phyloP scores from a whole-genome alignment of 2,797 vertebrate genomes.

The Apogon talboti region DNA sequence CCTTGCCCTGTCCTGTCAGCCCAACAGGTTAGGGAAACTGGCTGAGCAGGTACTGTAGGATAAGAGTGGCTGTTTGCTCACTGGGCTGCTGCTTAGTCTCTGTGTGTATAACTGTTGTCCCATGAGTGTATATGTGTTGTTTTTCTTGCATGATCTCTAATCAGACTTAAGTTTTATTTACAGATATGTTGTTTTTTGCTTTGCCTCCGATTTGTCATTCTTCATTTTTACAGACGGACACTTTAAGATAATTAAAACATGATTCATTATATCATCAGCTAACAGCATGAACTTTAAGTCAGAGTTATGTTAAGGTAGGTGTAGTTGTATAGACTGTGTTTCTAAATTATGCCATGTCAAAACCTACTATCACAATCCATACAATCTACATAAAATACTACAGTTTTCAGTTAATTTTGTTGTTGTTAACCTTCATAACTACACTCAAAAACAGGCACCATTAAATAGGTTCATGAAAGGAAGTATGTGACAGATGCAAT shows the following conservation, averaged over 20 bases:
- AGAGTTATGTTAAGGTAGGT: background rate
- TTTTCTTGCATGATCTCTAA: constrained; percentile 67
- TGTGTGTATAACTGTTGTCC: constrained; percentile 33
- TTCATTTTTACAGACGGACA: constrained; percentile 25
- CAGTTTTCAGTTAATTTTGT: too few species aligned
- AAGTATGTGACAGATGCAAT: background rate
- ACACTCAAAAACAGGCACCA: background rate
- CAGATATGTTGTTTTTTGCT: constrained; percentile 30
- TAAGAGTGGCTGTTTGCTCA: constrained; percentile 60
- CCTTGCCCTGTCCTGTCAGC: constrained; percentile 90
- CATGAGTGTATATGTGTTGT: constrained; percentile 24
- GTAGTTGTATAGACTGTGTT: background rate
- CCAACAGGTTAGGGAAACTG: constrained; percentile 98
- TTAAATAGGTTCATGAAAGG: background rate
- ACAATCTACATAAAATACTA: too few species aligned
- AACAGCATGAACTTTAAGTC: constrained; percentile 34
- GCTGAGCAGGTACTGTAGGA: constrained; percentile 94
- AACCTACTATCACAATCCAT: background rate
- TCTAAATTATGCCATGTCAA: background rate
- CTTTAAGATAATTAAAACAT: constrained; percentile 14
- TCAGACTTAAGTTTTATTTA: constrained; percentile 49
- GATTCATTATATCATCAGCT: constrained; percentile 21
- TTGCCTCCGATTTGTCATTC: constrained; percentile 33
- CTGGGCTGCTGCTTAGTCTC: constrained; percentile 60
- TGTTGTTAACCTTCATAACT: too few species aligned